Conservation (phyloP, 2,888 invertebrate genomes). For the Nebria brevicollis region DNA sequence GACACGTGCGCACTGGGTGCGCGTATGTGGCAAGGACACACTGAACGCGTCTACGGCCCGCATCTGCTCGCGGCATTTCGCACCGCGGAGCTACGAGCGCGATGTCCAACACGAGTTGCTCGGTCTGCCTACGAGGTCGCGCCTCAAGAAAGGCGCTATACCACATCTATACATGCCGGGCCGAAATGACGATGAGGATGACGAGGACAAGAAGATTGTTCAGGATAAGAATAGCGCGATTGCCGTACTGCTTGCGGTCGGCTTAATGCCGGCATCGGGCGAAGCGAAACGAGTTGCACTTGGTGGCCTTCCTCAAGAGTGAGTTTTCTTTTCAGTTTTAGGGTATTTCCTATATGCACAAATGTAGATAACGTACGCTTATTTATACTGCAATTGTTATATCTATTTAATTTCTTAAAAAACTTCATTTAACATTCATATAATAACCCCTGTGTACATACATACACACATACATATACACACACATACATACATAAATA, state of each 20-base stretch:
- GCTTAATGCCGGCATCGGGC: slow-evolving; percentile 63
- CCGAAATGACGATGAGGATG: slow-evolving; percentile 46
- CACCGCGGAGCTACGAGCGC: slow-evolving; percentile 66
- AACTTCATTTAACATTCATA: too few relatives aligned
- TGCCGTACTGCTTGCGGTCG: slow-evolving; percentile 67
- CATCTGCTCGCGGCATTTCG: slow-evolving; percentile 67
- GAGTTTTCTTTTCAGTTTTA: slow-evolving; percentile 52
- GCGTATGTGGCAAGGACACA: slow-evolving; percentile 66
- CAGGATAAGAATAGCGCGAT: slow-evolving; percentile 56
- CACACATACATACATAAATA: too few relatives aligned
- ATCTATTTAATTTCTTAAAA: too few relatives aligned
- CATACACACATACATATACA: background rate
- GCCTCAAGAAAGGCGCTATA: slow-evolving; percentile 66
- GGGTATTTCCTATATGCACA: too few relatives aligned
- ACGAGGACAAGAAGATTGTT: slow-evolving; percentile 3
- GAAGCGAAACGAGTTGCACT: slow-evolving; percentile 15
- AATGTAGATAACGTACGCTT: too few relatives aligned
- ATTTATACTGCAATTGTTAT: too few relatives aligned
- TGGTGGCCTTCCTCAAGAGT: slow-evolving; percentile 62
- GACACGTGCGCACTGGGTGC: slow-evolving; percentile 66
- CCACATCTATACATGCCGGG: slow-evolving; percentile 58
- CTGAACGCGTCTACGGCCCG: slow-evolving; percentile 68
- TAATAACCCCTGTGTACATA: background rate
- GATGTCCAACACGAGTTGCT: slow-evolving; percentile 68
- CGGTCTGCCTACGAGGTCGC: slow-evolving; percentile 65